Evolutionary conservation across 2,888 invertebrate genomes (phyloP), one percentile per base, ranked within the genome.

Genomic region (Microplitis deprimator): DNA sequence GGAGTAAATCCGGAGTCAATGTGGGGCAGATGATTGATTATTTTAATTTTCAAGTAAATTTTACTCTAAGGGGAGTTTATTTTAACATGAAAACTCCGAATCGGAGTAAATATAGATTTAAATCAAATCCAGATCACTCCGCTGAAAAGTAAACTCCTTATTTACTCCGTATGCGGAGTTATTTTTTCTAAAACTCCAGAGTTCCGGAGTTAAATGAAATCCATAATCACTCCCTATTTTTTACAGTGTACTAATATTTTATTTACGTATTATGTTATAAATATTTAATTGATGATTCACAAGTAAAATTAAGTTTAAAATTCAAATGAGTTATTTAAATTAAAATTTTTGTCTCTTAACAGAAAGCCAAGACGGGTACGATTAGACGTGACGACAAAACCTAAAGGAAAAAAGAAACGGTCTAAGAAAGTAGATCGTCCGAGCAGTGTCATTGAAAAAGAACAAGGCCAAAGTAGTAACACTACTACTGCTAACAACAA

Each of bases 311-410:
- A 29, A 4, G 29, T 29, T 3, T 13, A 17, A 61, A 40, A 41
- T 62, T 50, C 13, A 75, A 16, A 59, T 67, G 39, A 60, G 1
- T 41, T 69, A 71, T 40, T 13, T 5, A 13, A 29, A 40, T 64
- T 64, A 69, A 29, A 76, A 73, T 76, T 78, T 67, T 74, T 40
- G 50, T 71, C 6, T 29, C 81, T 84, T 29, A 77, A 61, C 83
- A 87, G 87, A 80, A 86, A 84, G 84, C 80, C 83, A 73, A 85
- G 84, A 79, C 83, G 83, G 70, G 80, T 83, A 29, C 80, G 78
- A 68, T 72, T 73, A 73, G 79, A 79, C 68, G 79, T 80, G 13
- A 77, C 82, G 13, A 75, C 74, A 17, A 59, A 71, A 38, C 73
- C 79, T 60, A 83, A 82, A 67, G 81, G 83, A 41, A 85, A 83